phyloP scores from a whole-genome alignment of 2,113 vertebrate species.

The Alces alces region DNA sequence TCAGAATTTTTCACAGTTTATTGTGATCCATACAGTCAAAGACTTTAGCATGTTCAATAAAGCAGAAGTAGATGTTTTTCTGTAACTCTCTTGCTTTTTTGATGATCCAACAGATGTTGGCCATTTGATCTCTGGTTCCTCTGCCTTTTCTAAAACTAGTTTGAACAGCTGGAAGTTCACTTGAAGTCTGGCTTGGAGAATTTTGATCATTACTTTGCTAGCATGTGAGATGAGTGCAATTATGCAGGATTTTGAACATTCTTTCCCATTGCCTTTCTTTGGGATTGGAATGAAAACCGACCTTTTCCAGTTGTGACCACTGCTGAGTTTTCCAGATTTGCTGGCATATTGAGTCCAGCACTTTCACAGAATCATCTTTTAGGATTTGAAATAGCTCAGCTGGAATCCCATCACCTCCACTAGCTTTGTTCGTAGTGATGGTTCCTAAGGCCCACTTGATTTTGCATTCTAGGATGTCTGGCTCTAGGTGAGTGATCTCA shows the following conservation, averaged over 20 bases:
- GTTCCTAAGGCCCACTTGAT: neutral
- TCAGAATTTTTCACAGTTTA: neutral
- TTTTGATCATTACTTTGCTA: neutral
- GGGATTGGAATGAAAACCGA: neutral
- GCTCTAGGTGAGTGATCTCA: neutral
- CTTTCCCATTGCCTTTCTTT: neutral
- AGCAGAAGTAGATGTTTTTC: neutral
- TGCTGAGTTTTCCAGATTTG: neutral
- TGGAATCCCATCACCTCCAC: neutral
- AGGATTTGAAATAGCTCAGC: neutral
- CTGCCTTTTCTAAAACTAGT: neutral
- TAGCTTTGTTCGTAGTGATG: neutral
- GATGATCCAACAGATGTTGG: neutral
- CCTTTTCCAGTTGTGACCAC: neutral
- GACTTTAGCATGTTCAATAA: accelerated
- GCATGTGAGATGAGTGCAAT: neutral
- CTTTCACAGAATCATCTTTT: neutral
- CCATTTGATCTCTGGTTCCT: neutral
- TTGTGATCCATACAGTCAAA: neutral
- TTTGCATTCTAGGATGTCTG: neutral
- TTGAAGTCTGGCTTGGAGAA: neutral
- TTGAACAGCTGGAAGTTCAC: neutral
- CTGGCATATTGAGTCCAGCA: neutral
- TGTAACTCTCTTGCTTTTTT: neutral
- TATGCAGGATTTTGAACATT: neutral